These are phyloP conservation scores for Icerya purchasi DNA, from an alignment of 2,888 invertebrate genomes.

Conservation along the genomic window DNA sequence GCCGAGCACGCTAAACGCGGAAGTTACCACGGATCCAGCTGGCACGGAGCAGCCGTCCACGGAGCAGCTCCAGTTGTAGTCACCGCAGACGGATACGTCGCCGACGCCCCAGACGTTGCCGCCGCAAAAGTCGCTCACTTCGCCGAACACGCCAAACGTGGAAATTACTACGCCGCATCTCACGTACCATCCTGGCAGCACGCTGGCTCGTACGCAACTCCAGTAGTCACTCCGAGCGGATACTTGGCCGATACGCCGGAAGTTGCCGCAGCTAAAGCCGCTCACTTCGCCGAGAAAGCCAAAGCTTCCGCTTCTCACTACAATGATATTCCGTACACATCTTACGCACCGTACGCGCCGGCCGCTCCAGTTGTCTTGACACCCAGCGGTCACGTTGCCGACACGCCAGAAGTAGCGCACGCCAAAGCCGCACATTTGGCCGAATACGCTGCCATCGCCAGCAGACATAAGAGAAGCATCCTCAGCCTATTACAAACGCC, in stretches of 20 bases:
- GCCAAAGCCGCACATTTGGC: constrained; percentile 28
- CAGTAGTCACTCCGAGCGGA: constrained; percentile 16
- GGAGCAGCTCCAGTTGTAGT: constrained; percentile 22
- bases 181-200: constrained; percentile 16
- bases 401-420: constrained; percentile 24
- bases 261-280: constrained; percentile 17
- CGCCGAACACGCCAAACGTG: constrained; percentile 22
- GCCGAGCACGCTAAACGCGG: constrained; percentile 23
- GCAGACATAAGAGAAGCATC: constrained; percentile 11
- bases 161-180: constrained; percentile 15
- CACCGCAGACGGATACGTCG: constrained; percentile 24
- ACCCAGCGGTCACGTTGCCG: constrained; percentile 25
- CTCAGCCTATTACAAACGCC: constrained; percentile 2
- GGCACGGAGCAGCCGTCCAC: constrained; percentile 17
- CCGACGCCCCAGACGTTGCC: constrained; percentile 24
- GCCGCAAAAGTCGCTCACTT: constrained; percentile 26
- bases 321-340: constrained; percentile 15
- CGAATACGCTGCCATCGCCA: constrained; percentile 13
- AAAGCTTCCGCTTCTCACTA: constrained; percentile 18
- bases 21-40: constrained; percentile 7
- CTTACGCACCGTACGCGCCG: constrained; percentile 3
- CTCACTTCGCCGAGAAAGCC: constrained; percentile 17
- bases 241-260: constrained; percentile 15
- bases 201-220: constrained; percentile 17
- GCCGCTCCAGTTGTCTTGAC: constrained; percentile 21